A percentile compares a stretch with the other conserved stretches of the same genome.
phyloP scores from a whole-genome alignment of 2,797 vertebrate species.

The Smutsia temminckii region DNA sequence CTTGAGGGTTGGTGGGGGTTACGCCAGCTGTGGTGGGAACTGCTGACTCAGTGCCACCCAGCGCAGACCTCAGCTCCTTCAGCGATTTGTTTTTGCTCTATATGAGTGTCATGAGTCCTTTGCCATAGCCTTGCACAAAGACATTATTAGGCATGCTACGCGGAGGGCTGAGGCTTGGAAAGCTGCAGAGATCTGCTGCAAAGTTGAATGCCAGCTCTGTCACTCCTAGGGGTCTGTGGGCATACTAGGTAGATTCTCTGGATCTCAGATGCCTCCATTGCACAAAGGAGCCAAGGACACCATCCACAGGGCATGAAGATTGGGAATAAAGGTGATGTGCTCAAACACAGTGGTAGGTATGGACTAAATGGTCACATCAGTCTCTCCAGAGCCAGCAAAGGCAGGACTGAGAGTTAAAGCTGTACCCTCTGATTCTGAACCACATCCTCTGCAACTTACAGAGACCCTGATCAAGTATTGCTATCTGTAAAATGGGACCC shows the following conservation, averaged over 20 bases:
- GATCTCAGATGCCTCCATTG: fast-evolving
- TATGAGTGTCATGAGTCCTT: not conserved
- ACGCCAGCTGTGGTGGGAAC: fast-evolving
- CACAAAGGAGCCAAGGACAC: fast-evolving
- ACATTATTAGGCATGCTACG: fast-evolving
- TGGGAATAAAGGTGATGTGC: fast-evolving
- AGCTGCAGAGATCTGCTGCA: not conserved
- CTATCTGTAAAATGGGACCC: not conserved
- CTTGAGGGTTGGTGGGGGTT: fast-evolving
- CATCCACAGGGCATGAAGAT: fast-evolving
- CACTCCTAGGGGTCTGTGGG: too few relatives aligned
- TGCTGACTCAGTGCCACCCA: not conserved
- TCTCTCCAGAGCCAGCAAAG: not conserved
- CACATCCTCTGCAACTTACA: fast-evolving
- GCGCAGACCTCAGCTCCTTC: fast-evolving
- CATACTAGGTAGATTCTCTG: fast-evolving
- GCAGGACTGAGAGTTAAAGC: not conserved
- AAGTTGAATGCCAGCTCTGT: not conserved
- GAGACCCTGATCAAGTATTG: not conserved
- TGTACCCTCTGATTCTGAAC: not conserved
- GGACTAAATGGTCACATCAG: fast-evolving
- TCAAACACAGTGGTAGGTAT: fast-evolving
- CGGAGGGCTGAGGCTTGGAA: not conserved
- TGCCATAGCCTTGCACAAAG: too few relatives aligned
- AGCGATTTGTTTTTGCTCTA: not conserved